These are phyloP conservation scores for Eptesicus fuscus DNA, from an alignment of 2,113 vertebrate genomes.

Conservation along the genomic window DNA sequence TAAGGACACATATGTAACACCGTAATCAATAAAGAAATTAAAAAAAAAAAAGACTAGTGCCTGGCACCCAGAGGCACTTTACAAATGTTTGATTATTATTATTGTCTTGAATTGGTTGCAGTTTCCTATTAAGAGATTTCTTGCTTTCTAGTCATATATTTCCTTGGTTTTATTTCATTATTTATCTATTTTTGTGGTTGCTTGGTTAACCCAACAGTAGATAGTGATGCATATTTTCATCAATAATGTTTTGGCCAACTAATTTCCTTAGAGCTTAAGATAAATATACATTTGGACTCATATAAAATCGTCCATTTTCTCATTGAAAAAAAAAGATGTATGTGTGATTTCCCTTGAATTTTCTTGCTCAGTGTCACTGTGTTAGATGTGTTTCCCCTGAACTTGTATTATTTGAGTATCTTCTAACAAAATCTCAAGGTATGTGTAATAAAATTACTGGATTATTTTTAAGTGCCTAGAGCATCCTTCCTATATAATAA, in stretches of 20 bases:
- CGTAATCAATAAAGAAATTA: no score
- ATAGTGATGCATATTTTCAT: not conserved
- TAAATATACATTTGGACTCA: not conserved
- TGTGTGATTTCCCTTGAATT: not conserved
- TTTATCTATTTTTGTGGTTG: not conserved
- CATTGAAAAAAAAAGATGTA: not conserved
- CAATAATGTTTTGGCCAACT: not conserved
- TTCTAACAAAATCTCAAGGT: slow-evolving; percentile 10
- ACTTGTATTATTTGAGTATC: not conserved
- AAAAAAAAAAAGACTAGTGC: not conserved
- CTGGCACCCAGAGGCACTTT: not conserved
- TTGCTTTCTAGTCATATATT: not conserved
- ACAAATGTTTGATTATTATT: not conserved
- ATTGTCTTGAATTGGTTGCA: not conserved
- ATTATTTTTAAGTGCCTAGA: not conserved
- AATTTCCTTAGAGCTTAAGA: not conserved
- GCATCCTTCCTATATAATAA: not conserved
- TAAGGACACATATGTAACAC: no score
- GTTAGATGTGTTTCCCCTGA: not conserved
- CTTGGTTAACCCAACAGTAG: not conserved
- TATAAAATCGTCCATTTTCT: not conserved
- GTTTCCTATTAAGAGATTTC: not conserved
- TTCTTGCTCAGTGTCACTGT: not conserved
- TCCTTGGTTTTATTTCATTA: not conserved
- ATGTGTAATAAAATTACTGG: not conserved